Conservation (phyloP, 2,888 invertebrate genomes). For the Tiliacea aurago region DNA sequence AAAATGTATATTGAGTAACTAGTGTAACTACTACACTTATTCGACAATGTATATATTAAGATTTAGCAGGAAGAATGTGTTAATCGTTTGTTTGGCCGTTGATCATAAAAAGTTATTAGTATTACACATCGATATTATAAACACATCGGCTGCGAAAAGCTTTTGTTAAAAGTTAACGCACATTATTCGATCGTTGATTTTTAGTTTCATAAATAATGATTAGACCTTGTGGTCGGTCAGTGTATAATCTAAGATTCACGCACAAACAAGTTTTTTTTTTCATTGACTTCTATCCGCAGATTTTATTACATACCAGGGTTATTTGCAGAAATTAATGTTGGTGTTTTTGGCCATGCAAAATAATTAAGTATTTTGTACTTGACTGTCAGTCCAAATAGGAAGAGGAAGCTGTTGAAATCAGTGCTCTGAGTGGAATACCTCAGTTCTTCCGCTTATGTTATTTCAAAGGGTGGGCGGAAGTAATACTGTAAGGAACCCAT, state of each 20-base stretch:
- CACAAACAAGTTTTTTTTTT: conserved; percentile 10
- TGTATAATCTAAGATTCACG: conserved; percentile 23
- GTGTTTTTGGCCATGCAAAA: conserved; percentile 8
- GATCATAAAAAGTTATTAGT: conserved; percentile 42
- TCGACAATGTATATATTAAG: not conserved
- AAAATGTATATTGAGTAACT: not conserved
- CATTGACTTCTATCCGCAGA: not conserved
- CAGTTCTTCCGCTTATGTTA: conserved; percentile 2
- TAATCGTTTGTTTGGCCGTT: conserved; percentile 25
- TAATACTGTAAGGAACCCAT: not conserved
- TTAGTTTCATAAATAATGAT: conserved; percentile 22
- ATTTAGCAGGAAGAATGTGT: conserved; percentile 15
- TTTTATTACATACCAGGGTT: conserved; percentile 16
- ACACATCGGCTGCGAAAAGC: conserved; percentile 32
- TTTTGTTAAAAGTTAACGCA: conserved; percentile 37
- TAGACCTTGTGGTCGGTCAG: conserved; percentile 39
- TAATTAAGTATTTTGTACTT: conserved; percentile 6
- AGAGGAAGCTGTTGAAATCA: no score
- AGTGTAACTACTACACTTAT: not conserved
- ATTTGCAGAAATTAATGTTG: conserved; percentile 1
- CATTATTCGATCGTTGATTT: conserved; percentile 25
- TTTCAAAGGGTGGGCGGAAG: not conserved
- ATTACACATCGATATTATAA: conserved; percentile 18
- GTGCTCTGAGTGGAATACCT: no score
- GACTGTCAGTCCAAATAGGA: not conserved